phyloP scores from a whole-genome alignment of 2,113 vertebrate genomes.

The Petaurus breviceps region DNA sequence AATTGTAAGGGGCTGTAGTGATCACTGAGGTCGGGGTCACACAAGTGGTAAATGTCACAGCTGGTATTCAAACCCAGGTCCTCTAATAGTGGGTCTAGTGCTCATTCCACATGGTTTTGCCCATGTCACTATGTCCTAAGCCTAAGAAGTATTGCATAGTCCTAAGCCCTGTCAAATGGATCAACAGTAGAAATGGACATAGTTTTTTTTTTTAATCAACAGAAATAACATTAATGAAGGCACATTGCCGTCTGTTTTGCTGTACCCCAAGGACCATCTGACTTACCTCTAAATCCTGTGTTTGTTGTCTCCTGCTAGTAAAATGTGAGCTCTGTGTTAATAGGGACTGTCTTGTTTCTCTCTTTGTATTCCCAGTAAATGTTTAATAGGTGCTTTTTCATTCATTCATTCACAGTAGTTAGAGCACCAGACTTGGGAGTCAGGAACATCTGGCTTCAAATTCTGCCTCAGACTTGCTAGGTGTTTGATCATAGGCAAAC shows the following conservation, averaged over 20 bases:
- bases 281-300: neutral
- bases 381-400: neutral
- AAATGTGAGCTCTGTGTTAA: neutral
- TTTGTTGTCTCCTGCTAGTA: neutral
- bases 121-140: neutral
- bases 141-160: neutral
- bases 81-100: neutral
- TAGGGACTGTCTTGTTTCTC: neutral
- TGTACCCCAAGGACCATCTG: too few species aligned
- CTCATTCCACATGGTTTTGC: neutral
- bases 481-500: neutral
- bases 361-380: neutral
- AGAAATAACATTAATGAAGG: neutral
- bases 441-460: neutral
- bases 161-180: too few species aligned
- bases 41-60: neutral
- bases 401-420: neutral
- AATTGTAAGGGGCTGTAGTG: neutral
- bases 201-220: neutral
- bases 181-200: neutral
- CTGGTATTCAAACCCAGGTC: neutral
- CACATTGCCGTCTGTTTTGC: neutral
- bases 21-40: neutral
- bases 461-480: neutral
- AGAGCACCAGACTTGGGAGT: neutral